Evolutionary conservation across 1,140 invertebrate genomes (phyloP).

Genomic region (Drosophila arizonae): DNA sequence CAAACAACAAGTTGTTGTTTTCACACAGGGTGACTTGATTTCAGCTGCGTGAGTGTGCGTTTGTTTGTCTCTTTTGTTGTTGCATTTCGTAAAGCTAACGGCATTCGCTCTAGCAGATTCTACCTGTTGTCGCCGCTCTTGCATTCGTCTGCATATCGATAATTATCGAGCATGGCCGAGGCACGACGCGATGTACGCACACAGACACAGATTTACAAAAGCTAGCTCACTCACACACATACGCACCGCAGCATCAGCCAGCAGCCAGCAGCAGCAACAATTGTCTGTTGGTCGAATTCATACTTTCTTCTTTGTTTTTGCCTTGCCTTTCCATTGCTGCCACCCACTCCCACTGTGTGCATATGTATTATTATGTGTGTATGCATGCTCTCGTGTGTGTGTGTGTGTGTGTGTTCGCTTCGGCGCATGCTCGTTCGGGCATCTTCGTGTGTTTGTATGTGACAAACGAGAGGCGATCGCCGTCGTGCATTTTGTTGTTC

Average conservation of each 20-base stretch:
- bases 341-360: conserved; percentile 52
- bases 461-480: conserved; percentile 43
- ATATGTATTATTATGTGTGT: conserved; percentile 25
- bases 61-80: conserved; percentile 10
- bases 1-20: conserved; percentile 44
- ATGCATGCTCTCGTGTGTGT: conserved; percentile 17
- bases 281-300: conserved; percentile 60
- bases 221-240: conserved; percentile 3
- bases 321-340: conserved; percentile 34
- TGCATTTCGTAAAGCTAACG: conserved; percentile 47
- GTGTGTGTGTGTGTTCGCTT: conserved; percentile 19
- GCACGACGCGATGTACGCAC: conserved; percentile 6
- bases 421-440: conserved; percentile 43
- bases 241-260: conserved; percentile 2
- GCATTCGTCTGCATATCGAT: conserved; percentile 40
- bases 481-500: conserved; percentile 35
- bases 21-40: conserved; percentile 19
- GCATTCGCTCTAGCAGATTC: conserved; percentile 42
- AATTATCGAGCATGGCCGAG: conserved; percentile 34
- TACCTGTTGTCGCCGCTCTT: conserved; percentile 29
- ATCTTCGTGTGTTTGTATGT: conserved; percentile 39
- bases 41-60: background rate
- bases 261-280: conserved; percentile 24
- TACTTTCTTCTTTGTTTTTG: conserved; percentile 69
- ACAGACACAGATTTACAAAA: too few relatives aligned